Percentiles rank a stretch among this genome's conserved stretches.
These are phyloP conservation scores for Drosophila mojavensis DNA, from an alignment of 1,140 invertebrate species.

Conservation along the genomic window DNA sequence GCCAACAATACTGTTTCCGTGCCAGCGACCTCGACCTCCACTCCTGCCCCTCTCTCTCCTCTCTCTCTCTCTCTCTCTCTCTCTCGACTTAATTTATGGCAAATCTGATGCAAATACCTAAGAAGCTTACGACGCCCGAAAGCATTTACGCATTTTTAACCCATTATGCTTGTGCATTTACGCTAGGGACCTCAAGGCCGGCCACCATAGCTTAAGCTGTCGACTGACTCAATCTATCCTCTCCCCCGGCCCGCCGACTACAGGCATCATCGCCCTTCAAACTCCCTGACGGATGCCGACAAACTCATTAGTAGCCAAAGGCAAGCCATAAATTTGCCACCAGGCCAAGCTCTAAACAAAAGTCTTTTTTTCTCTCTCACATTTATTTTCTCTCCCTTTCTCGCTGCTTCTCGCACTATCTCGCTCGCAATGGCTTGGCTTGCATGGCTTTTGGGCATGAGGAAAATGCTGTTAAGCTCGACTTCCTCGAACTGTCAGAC, in stretches of 20 bases:
- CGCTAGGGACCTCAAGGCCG: conserved; percentile 28
- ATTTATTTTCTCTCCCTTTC: neutral
- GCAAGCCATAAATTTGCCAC: conserved; percentile 77
- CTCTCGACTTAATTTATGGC: conserved; percentile 63
- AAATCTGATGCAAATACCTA: conserved; percentile 77
- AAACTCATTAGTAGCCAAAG: conserved; percentile 79
- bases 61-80: too few relatives aligned
- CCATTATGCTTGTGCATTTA: conserved; percentile 43
- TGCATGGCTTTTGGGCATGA: conserved; percentile 47
- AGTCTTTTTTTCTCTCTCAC: conserved; percentile 6
- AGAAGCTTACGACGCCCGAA: conserved; percentile 77
- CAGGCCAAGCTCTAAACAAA: conserved; percentile 54
- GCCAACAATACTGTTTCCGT: conserved; percentile 35
- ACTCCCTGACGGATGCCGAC: conserved; percentile 68
- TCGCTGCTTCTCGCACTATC: neutral
- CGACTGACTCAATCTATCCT: conserved; percentile 6
- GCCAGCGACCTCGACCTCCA: conserved; percentile 7
- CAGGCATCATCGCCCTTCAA: conserved; percentile 9
- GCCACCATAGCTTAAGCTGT: conserved; percentile 27
- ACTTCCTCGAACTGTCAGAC: conserved; percentile 66
- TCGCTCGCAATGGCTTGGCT: neutral
- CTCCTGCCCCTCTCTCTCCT: neutral
- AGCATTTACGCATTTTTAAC: conserved; percentile 80
- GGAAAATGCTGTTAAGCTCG: conserved; percentile 62
- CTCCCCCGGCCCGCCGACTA: neutral